These are phyloP conservation scores for Pristiophorus japonicus DNA, from an alignment of 2,113 vertebrate species.

Conservation along the genomic window DNA sequence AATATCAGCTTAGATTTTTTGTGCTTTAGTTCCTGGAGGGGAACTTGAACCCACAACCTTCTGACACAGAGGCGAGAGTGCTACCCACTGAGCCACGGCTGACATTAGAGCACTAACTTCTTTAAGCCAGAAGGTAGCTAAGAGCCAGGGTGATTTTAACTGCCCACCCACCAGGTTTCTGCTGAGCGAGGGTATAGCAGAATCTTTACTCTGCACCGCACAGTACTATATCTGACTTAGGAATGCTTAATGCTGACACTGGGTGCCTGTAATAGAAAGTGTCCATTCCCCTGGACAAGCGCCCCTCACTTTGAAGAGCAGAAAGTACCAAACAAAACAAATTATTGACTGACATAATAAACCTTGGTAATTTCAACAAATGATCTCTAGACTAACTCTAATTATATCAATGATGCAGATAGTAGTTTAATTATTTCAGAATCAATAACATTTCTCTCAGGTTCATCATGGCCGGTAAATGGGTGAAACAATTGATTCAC, in stretches of 20 bases:
- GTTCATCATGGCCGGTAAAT: not conserved
- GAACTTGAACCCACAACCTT: too few relatives aligned
- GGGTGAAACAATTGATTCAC: too few relatives aligned
- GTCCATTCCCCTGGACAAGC: not conserved
- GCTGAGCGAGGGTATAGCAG: too few relatives aligned
- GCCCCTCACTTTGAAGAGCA: not conserved
- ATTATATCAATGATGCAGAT: conserved; percentile 5
- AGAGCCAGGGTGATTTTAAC: too few relatives aligned
- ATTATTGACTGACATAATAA: not conserved
- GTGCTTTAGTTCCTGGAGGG: too few relatives aligned
- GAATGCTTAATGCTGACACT: not conserved
- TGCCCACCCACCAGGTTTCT: too few relatives aligned
- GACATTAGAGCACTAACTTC: too few relatives aligned
- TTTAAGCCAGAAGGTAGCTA: too few relatives aligned
- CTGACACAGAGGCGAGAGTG: too few relatives aligned
- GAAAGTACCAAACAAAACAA: not conserved
- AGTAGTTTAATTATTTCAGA: not conserved
- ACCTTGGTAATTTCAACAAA: not conserved
- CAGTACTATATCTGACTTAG: not conserved
- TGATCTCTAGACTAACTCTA: not conserved
- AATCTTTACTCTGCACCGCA: not conserved
- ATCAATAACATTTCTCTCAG: conserved; percentile 4
- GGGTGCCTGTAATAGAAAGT: not conserved
- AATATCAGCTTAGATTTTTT: too few relatives aligned
- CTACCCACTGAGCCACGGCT: too few relatives aligned